Evolutionary conservation across 2,113 vertebrate genomes (phyloP), one percentile per base, ranked within the genome.

Genomic region (Myotis lucifugus): DNA sequence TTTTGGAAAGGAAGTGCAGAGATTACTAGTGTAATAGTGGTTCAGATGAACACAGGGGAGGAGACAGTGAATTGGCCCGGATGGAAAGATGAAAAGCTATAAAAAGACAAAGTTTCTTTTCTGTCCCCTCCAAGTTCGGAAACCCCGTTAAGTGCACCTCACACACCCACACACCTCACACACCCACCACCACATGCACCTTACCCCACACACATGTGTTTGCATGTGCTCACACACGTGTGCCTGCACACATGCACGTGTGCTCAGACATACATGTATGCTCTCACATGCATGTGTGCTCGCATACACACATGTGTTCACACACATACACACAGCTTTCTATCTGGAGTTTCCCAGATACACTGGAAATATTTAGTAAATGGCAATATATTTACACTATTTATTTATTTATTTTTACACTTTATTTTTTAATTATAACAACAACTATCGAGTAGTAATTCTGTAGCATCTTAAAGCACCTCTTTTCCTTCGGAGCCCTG

Each of bases 341-440:
- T 29, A 1, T n/a, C 23, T 42, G 37, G 17, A 42, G 18, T 77
- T 54, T 91, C 86, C 27, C n/a, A n/a, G 18, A 21, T 9, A 67
- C 29, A 1, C 27, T 76, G 66, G 37, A 88, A 81, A 73, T 54
- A 88, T 9, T 64, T 21, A 8, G 19, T 14, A 91, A 88, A 76
- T 29, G 23, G 10, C 74, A 66, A 42, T 54, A 23, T 66, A 21
- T 87, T 95, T 94, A 29, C 11, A 74, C 84, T 42, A 78, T n/a
- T n/a, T n/a, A n/a, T n/a, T n/a, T n/a, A n/a, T n/a, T n/a, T n/a
- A n/a, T n/a, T n/a, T n/a, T n/a, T n/a, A n/a, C n/a, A n/a, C n/a
- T n/a, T n/a, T n/a, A n/a, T 77, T 69, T 91, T 89, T 81, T 48
- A 46, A 18, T 81, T 81, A 67, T 66, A 92, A 54, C n/a, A 76